Percentiles rank a stretch among this genome's conserved stretches.
Evolutionary conservation across 2,888 invertebrate genomes (phyloP).

Genomic region (Nymphalis polychloros): DNA sequence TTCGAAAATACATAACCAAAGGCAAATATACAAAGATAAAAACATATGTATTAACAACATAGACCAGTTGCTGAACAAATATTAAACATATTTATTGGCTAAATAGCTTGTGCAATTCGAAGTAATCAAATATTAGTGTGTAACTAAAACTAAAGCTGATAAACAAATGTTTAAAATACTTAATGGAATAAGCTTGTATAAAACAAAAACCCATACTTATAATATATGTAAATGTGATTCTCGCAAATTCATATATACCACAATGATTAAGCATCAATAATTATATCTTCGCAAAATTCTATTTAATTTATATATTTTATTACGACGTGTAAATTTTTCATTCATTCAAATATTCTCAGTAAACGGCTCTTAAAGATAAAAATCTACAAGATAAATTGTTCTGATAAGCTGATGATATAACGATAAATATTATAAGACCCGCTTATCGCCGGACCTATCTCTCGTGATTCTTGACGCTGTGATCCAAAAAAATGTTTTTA

Average conservation of each 20-base stretch:
- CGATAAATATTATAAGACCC: constrained; percentile 28
- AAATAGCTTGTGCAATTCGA: too few species aligned
- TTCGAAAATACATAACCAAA: too few species aligned
- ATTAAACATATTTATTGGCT: too few species aligned
- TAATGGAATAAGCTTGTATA: too few species aligned
- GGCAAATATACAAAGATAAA: too few species aligned
- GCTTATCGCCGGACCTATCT: constrained; percentile 25
- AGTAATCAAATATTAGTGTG: too few species aligned
- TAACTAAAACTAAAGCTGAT: neutral
- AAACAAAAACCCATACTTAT: too few species aligned
- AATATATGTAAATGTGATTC: neutral
- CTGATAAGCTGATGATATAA: constrained; percentile 30
- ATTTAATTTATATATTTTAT: constrained; percentile 9
- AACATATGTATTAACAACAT: too few species aligned
- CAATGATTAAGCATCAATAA: constrained; percentile 14
- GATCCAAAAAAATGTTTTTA: neutral
- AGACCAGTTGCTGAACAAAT: too few species aligned
- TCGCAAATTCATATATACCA: neutral
- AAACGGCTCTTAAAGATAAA: constrained; percentile 28
- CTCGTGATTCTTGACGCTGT: constrained; percentile 5
- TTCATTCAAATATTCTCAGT: constrained; percentile 21
- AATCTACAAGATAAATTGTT: constrained; percentile 34
- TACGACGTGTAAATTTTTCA: constrained; percentile 21
- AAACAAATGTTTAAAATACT: neutral
- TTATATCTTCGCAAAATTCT: constrained; percentile 3